Evolutionary conservation across 2,797 vertebrate species (phyloP).

Genomic region (Hoplostethus atlanticus): DNA sequence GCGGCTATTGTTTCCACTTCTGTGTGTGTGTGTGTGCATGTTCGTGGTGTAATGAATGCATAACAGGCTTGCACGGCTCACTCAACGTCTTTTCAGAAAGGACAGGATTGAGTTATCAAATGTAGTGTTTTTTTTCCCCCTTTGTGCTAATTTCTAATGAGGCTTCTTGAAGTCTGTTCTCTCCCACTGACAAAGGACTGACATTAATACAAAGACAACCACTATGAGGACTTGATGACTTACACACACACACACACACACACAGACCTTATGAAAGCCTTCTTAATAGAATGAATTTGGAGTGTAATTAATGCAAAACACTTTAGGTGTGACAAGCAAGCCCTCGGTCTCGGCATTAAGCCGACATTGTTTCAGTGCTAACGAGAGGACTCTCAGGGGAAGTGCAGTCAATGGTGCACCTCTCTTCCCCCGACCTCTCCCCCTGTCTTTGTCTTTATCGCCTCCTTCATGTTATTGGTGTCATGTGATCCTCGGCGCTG

Average conservation of each 20-base stretch:
- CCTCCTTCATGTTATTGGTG: slow-evolving; percentile 60
- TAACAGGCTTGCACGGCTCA: background rate
- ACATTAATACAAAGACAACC: slow-evolving; percentile 30
- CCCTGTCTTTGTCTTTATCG: slow-evolving; percentile 63
- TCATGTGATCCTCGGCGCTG: slow-evolving; percentile 65
- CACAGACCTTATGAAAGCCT: slow-evolving; percentile 52
- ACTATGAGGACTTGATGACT: background rate
- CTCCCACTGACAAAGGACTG: slow-evolving; percentile 22
- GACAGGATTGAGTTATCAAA: slow-evolving; percentile 12
- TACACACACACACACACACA: background rate
- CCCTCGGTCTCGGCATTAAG: slow-evolving; percentile 67
- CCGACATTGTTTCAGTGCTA: slow-evolving; percentile 76
- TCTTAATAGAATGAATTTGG: slow-evolving; percentile 72
- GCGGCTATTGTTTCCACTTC: slow-evolving; percentile 7
- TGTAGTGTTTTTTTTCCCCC: background rate
- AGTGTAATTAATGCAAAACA: slow-evolving; percentile 79
- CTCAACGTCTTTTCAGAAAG: background rate
- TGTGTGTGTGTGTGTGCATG: background rate
- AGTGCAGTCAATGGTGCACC: slow-evolving; percentile 31
- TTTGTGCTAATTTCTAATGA: slow-evolving; percentile 5
- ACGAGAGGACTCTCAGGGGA: slow-evolving; percentile 67
- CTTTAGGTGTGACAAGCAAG: slow-evolving; percentile 73
- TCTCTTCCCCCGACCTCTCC: slow-evolving; percentile 51
- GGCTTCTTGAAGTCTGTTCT: slow-evolving; percentile 20
- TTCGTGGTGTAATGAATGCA: background rate